phyloP scores from a whole-genome alignment of 2,888 invertebrate genomes.

The Lobophora halterata region DNA sequence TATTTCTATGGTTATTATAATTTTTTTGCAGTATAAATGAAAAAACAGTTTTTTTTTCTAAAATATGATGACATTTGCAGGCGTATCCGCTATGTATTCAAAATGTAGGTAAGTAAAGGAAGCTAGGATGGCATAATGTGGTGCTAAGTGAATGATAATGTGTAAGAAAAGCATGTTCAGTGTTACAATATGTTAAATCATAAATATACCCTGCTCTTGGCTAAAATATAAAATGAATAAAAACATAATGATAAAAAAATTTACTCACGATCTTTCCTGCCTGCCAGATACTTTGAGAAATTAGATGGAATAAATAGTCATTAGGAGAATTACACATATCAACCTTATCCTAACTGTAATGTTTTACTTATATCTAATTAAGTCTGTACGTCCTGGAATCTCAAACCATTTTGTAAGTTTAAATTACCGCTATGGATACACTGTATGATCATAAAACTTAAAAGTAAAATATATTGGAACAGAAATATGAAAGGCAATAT shows the following conservation, averaged over 20 bases:
- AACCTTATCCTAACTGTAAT: constrained; percentile 22
- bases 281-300: constrained; percentile 8
- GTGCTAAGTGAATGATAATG: no score
- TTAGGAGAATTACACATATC: constrained; percentile 16
- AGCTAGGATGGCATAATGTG: no score
- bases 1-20: no score
- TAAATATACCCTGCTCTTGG: no score
- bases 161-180: no score
- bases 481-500: constrained; percentile 32
- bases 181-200: no score
- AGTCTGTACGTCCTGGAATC: constrained; percentile 33
- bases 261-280: background rate
- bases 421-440: constrained; percentile 21
- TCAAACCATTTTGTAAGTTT: constrained; percentile 25
- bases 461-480: constrained; percentile 26
- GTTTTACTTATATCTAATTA: constrained; percentile 31
- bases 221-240: no score
- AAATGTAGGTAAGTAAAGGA: no score
- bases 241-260: background rate
- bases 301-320: constrained; percentile 26
- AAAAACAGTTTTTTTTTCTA: no score
- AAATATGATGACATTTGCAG: no score
- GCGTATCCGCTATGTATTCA: no score
- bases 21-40: no score
- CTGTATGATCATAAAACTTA: constrained; percentile 20